These are phyloP conservation scores for Parauchenoglanis punctatus DNA, from an alignment of 2,797 vertebrate species.

Conservation along the genomic window DNA sequence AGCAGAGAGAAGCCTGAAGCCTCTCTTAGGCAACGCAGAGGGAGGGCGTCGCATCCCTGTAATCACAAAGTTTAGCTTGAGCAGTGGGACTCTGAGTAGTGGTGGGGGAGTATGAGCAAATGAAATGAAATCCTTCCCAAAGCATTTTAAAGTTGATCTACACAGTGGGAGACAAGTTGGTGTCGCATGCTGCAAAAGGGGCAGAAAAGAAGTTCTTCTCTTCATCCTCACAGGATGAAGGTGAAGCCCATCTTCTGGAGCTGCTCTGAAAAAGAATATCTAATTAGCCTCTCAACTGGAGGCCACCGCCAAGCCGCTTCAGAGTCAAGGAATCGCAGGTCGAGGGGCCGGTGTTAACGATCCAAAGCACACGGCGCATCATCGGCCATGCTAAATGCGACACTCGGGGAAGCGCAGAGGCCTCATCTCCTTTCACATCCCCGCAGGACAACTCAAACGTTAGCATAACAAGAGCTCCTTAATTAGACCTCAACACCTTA, in stretches of 20 bases:
- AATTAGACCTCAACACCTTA: slow-evolving; percentile 99
- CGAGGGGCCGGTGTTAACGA: slow-evolving; percentile 77
- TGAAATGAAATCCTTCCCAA: slow-evolving; percentile 45
- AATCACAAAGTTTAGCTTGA: slow-evolving; percentile 56
- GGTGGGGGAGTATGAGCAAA: slow-evolving; percentile 10
- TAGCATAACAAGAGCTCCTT: slow-evolving; percentile 91
- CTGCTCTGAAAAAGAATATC: slow-evolving; percentile 74
- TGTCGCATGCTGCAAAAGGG: slow-evolving; percentile 50
- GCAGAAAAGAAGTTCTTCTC: slow-evolving; percentile 33
- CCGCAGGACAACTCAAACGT: slow-evolving; percentile 80
- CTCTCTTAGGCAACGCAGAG: slow-evolving; percentile 40
- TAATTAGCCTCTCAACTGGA: slow-evolving; percentile 78
- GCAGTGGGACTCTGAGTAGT: slow-evolving; percentile 35
- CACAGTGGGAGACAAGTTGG: slow-evolving; percentile 45
- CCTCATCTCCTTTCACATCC: slow-evolving; percentile 61
- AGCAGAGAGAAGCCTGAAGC: slow-evolving; percentile 50
- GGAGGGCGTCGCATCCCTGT: slow-evolving; percentile 46
- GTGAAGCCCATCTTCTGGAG: slow-evolving; percentile 59
- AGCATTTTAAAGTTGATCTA: slow-evolving; percentile 32
- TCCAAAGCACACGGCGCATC: slow-evolving; percentile 62
- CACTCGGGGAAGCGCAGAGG: slow-evolving; percentile 59
- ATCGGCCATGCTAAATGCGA: slow-evolving; percentile 58
- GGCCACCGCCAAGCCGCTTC: slow-evolving; percentile 65
- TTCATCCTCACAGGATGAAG: slow-evolving; percentile 56
- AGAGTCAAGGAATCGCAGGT: slow-evolving; percentile 65